Evolutionary conservation across 2,113 vertebrate genomes (phyloP).

Genomic region (Manacus vitellinus): DNA sequence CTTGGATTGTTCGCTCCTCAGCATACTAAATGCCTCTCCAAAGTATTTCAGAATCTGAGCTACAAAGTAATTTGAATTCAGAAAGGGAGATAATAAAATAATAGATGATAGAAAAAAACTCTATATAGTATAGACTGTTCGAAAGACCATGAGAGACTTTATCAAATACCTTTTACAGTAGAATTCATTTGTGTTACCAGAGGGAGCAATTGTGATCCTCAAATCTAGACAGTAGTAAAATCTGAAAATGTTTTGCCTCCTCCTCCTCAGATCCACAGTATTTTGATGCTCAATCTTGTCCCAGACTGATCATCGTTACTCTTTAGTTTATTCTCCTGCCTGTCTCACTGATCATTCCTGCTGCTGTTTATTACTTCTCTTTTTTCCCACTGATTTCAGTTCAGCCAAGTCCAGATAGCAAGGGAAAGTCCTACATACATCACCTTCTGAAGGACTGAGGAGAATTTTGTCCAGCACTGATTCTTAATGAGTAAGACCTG

Average conservation of each 20-base stretch:
- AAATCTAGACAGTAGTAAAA: constrained; percentile 26
- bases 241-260: background rate
- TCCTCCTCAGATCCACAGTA: background rate
- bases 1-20: background rate
- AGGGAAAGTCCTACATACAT: background rate
- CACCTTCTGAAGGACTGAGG: background rate
- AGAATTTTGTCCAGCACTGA: background rate
- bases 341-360: background rate
- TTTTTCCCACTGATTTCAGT: background rate
- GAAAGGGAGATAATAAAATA: constrained; percentile 64
- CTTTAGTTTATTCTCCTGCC: background rate
- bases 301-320: background rate
- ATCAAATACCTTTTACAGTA: constrained; percentile 50
- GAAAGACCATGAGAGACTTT: constrained; percentile 50
- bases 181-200: constrained; percentile 42
- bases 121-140: background rate
- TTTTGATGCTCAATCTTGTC: background rate
- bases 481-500: background rate
- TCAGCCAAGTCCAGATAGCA: background rate
- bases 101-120: constrained; percentile 22
- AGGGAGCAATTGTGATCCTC: constrained; percentile 36
- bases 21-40: constrained; percentile 20
- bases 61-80: constrained; percentile 53
- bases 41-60: constrained; percentile 9
- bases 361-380: background rate